These are phyloP conservation scores for Callyntrura sp. DNA, from an alignment of 2,888 invertebrate species.

Conservation along the genomic window DNA sequence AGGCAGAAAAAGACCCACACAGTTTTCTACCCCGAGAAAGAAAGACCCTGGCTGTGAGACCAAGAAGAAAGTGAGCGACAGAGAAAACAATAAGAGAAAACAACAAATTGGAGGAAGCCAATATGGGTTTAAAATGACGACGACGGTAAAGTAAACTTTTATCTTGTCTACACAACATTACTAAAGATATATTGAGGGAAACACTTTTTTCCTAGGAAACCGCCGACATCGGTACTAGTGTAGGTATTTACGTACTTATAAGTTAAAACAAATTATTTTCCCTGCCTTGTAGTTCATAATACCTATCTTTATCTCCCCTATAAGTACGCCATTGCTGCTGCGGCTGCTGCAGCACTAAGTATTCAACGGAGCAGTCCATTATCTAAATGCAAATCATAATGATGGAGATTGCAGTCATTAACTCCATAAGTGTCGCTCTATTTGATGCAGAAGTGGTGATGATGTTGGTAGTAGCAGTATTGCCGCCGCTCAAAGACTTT, in stretches of 20 bases:
- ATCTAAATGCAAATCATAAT: constrained; percentile 80
- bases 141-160: constrained; percentile 23
- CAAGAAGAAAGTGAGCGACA: background rate
- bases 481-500: constrained; percentile 46
- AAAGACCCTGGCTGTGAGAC: too few relatives aligned
- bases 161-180: constrained; percentile 67
- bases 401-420: constrained; percentile 79
- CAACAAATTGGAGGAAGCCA: background rate
- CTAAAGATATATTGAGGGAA: constrained; percentile 50
- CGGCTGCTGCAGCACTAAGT: constrained; percentile 41
- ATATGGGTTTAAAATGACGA: background rate
- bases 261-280: constrained; percentile 34
- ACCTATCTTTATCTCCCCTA: background rate
- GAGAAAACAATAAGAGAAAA: background rate
- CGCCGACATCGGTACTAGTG: background rate
- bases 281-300: background rate
- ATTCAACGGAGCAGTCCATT: constrained; percentile 71
- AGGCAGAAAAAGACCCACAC: background rate
- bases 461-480: background rate
- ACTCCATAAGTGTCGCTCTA: constrained; percentile 60
- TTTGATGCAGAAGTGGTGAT: constrained; percentile 9
- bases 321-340: background rate
- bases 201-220: background rate
- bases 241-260: background rate
- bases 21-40: too few relatives aligned